A percentile compares a stretch with the other conserved stretches of the same genome.
Conservation (phyloP, 2,797 vertebrate genomes). For the Pteropus rufus region DNA sequence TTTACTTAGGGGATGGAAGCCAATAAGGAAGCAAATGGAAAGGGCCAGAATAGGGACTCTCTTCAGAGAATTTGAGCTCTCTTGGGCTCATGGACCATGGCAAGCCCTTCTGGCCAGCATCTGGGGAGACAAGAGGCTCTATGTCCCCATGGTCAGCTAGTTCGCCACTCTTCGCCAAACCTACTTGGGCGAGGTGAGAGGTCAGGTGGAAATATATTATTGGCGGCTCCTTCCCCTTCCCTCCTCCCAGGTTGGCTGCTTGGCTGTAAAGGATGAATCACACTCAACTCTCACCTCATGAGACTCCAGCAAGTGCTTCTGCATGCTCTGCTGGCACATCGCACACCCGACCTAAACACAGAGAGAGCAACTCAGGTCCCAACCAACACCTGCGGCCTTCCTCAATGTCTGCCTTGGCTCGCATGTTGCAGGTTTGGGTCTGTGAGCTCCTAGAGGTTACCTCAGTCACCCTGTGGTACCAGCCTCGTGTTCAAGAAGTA, state of each 20-base stretch:
- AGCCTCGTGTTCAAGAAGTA: background rate
- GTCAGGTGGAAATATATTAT: background rate
- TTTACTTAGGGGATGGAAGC: background rate
- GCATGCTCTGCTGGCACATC: slow-evolving; percentile 56
- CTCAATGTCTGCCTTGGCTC: background rate
- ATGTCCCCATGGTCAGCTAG: background rate
- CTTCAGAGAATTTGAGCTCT: background rate
- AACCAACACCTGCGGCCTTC: background rate
- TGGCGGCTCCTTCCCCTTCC: background rate
- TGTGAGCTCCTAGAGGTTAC: background rate
- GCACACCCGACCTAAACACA: slow-evolving; percentile 53
- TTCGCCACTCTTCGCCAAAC: background rate
- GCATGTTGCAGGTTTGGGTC: background rate
- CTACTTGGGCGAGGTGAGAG: background rate
- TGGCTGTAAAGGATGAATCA: background rate
- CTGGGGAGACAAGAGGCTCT: background rate
- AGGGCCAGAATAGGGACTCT: background rate
- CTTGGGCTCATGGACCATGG: background rate
- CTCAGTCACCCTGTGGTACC: background rate
- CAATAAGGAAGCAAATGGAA: background rate
- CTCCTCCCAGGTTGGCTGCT: background rate
- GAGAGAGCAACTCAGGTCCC: background rate
- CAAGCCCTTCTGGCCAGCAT: background rate
- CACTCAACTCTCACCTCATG: slow-evolving; percentile 47
- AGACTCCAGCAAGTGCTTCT: slow-evolving; percentile 63